These are phyloP conservation scores for Sesamia nonagrioides DNA, from an alignment of 1,140 invertebrate genomes.

Conservation along the genomic window DNA sequence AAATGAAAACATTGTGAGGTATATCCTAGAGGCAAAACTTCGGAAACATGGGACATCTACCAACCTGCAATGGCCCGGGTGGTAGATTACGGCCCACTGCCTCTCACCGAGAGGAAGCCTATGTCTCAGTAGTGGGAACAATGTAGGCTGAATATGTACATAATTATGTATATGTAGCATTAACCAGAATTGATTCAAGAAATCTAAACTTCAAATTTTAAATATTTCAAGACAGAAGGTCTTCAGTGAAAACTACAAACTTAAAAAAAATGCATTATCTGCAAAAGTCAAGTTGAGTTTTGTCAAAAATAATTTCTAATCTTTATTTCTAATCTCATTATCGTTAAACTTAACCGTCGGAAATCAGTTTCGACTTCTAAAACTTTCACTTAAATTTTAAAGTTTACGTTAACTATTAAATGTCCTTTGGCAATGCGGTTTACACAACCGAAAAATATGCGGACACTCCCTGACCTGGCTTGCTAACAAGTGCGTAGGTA, in stretches of 20 bases:
- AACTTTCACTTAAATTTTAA: constrained; percentile 42
- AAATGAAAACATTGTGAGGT: too few relatives aligned
- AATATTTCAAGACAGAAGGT: not conserved
- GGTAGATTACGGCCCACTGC: too few relatives aligned
- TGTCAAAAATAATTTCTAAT: constrained; percentile 1
- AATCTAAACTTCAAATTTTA: too few relatives aligned
- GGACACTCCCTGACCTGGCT: constrained; percentile 10
- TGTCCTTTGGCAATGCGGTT: not conserved
- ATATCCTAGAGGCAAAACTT: too few relatives aligned
- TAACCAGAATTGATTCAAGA: too few relatives aligned
- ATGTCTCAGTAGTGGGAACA: too few relatives aligned
- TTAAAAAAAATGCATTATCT: not conserved
- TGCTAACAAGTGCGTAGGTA: not conserved
- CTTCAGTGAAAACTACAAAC: not conserved
- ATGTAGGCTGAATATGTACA: too few relatives aligned
- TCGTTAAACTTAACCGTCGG: not conserved
- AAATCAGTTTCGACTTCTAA: not conserved
- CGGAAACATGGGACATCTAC: too few relatives aligned
- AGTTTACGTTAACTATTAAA: constrained; percentile 31
- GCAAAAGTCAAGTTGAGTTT: not conserved
- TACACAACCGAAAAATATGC: constrained; percentile 29
- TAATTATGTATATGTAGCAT: too few relatives aligned
- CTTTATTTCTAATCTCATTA: constrained; percentile 9
- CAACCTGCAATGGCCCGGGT: too few relatives aligned
- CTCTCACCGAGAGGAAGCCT: too few relatives aligned